Evolutionary conservation across 2,113 vertebrate genomes (phyloP).

Genomic region (Lonchura striata): DNA sequence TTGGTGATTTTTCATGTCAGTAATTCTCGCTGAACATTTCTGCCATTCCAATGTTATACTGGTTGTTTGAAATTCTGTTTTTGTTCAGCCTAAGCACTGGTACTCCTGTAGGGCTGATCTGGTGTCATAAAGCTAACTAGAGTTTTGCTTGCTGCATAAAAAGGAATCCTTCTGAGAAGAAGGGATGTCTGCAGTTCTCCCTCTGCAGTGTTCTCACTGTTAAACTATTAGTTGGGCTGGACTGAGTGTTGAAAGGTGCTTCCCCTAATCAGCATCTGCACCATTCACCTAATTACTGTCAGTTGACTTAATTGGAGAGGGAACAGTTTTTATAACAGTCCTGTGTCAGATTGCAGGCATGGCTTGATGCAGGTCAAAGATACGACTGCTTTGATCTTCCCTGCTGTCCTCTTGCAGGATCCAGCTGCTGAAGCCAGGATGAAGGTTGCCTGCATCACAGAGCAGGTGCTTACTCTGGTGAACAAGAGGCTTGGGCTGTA

Average conservation of each 20-base stretch:
- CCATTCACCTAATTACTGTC: background rate
- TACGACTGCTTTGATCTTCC: background rate
- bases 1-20: background rate
- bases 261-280: background rate
- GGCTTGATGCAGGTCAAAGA: background rate
- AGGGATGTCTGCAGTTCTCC: background rate
- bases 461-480: conserved; percentile 94
- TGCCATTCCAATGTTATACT: background rate
- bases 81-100: background rate
- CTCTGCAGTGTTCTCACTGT: background rate
- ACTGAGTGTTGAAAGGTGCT: background rate
- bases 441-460: conserved; percentile 98
- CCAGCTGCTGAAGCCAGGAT: conserved; percentile 96
- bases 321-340: background rate
- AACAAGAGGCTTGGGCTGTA: conserved; percentile 95
- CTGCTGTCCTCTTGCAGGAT: conserved; percentile 75
- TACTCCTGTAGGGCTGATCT: background rate
- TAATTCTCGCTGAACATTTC: background rate
- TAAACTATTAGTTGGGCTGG: background rate
- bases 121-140: background rate
- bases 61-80: background rate
- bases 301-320: background rate
- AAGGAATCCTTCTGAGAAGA: background rate
- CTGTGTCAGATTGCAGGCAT: background rate
- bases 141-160: background rate